Evolutionary conservation across 2,113 vertebrate genomes (phyloP), one percentile per base, ranked within the genome.

Genomic region (Pardalotus punctatus): DNA sequence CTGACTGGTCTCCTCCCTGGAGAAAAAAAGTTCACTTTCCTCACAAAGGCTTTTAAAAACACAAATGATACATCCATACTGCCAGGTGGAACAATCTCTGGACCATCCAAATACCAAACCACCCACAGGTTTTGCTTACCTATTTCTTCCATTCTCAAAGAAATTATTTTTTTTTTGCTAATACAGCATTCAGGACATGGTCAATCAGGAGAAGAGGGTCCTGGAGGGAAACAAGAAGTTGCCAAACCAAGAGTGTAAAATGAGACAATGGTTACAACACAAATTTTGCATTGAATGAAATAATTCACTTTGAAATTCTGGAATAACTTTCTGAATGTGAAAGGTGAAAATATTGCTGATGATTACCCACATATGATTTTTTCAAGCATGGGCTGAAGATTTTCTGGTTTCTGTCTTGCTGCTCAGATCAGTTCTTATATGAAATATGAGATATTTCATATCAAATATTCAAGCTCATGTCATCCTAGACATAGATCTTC

Each of bases 311-410:
- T 51, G 27, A 81, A 84, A 56, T 79, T 70, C 15, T 78, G 43
- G 27, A 84, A 29, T 45, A 70, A 10, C 6, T 78, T 86, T 60
- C 20, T 80, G 31, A 84, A 60, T 11, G 57, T 27, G 22, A 64
- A 43, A n/a, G n/a, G 28, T 47, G 17, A 62, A 40, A 66, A 20
- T 14, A 35, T 14, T 66, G 50, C 2, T 82, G 50, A 3, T 58
- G 36, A 54, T 36, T n/a, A 58, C n/a, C 27, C 20, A 21, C 0
- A 0, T 48, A 23, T 0, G 1, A 33, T 6, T 36, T 13, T 22
- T 74, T 50, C 53, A 81, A 22, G 13, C 17, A 56, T 23, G 18
- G 23, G 40, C 27, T 67, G 69, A 74, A 84, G 22, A 33, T 6
- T 51, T 88, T 69, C 28, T 60, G n/a, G 5, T 81, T 92, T 81